phyloP scores from a whole-genome alignment of 1,140 invertebrate genomes.

The Drosophila navojoa region DNA sequence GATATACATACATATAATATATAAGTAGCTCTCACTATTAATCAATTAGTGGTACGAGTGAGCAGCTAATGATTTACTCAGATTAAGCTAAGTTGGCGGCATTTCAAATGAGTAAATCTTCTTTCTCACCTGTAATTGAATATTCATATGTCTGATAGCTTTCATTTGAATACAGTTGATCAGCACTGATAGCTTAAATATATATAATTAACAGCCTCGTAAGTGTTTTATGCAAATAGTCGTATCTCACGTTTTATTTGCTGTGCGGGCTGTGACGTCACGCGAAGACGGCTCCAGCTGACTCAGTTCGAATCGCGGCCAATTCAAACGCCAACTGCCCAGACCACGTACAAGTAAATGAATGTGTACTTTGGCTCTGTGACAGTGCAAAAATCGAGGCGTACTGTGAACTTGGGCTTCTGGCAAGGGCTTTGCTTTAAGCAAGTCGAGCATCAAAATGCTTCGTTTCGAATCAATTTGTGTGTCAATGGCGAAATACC shows the following conservation, averaged over 20 bases:
- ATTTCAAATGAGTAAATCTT: not conserved
- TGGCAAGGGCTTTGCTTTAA: conserved; percentile 5
- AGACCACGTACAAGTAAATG: not conserved
- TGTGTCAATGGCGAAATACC: conserved; percentile 28
- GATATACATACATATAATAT: too few relatives aligned
- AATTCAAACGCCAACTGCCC: not conserved
- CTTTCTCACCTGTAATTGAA: not conserved
- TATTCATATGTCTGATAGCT: not conserved
- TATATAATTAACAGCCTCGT: not conserved
- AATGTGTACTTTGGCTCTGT: not conserved
- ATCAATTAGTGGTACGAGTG: too few relatives aligned
- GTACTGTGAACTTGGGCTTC: conserved; percentile 22
- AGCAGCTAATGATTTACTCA: too few relatives aligned
- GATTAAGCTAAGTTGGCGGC: too few relatives aligned
- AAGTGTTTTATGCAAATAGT: too few relatives aligned
- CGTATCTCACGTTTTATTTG: too few relatives aligned
- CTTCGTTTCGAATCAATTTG: conserved; percentile 18
- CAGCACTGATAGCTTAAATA: conserved; percentile 1
- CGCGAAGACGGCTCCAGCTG: not conserved
- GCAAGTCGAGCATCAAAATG: not conserved
- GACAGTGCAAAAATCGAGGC: not conserved
- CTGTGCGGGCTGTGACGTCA: conserved; percentile 1
- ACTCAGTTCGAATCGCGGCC: not conserved
- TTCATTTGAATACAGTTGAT: not conserved
- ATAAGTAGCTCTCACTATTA: too few relatives aligned